Evolutionary conservation across 2,888 invertebrate species (phyloP).

Genomic region (Phytoseiulus persimilis): DNA sequence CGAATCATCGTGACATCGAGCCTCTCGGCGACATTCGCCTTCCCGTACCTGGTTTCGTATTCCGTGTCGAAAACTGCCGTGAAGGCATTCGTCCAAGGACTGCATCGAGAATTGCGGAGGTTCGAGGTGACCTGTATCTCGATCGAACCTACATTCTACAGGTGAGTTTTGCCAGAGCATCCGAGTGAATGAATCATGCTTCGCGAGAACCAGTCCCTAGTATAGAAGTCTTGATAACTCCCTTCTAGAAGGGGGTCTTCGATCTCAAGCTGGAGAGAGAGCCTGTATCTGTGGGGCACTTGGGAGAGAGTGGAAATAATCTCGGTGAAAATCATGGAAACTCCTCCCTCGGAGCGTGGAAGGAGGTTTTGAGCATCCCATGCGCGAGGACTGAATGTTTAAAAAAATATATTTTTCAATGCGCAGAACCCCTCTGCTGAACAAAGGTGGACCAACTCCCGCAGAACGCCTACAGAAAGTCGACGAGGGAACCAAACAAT

Average conservation of each 20-base stretch:
- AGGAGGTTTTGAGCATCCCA: too few species aligned
- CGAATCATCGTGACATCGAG: constrained; percentile 24
- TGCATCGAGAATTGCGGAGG: constrained; percentile 14
- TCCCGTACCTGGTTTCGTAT: constrained; percentile 22
- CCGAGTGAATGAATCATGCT: too few species aligned
- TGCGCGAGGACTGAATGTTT: too few species aligned
- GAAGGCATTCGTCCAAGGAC: not conserved
- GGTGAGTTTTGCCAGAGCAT: too few species aligned
- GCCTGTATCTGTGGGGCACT: too few species aligned
- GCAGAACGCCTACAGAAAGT: not conserved
- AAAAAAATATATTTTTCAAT: not conserved
- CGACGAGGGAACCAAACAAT: not conserved
- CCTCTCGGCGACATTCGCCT: not conserved
- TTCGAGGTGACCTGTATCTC: constrained; percentile 26
- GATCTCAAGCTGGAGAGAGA: too few species aligned
- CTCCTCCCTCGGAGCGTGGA: not conserved
- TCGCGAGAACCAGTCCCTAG: too few species aligned
- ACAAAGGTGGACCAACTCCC: not conserved
- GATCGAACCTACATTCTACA: constrained; percentile 30
- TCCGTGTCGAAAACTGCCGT: constrained; percentile 28
- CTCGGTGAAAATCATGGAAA: too few species aligned
- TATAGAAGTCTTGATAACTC: too few species aligned
- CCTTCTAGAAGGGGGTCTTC: too few species aligned
- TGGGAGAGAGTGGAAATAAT: too few species aligned
- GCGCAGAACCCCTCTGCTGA: constrained; percentile 1